Evolutionary conservation across 2,888 invertebrate genomes (phyloP).

Genomic region (Oeneis ivallda): DNA sequence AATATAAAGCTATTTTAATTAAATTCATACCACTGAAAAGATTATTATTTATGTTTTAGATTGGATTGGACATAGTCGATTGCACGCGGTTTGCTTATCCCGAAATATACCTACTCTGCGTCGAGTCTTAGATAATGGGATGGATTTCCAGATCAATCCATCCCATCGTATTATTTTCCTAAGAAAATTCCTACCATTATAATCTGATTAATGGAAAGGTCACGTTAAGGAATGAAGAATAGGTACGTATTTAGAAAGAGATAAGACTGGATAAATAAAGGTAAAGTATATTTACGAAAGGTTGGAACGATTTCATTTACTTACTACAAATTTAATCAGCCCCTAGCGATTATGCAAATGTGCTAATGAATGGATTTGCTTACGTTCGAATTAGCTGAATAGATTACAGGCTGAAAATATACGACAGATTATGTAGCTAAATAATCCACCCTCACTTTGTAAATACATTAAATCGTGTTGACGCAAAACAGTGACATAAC

Average conservation of each 20-base stretch:
- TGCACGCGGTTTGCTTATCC: background rate
- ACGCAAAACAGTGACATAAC: background rate
- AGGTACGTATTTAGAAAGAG: background rate
- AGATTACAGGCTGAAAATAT: conserved; percentile 49
- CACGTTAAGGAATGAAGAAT: background rate
- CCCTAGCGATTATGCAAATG: conserved; percentile 70
- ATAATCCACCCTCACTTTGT: conserved; percentile 26
- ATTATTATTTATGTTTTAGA: background rate
- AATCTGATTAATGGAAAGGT: background rate
- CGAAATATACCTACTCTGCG: too few relatives aligned
- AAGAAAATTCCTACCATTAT: too few relatives aligned
- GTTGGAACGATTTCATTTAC: conserved; percentile 45
- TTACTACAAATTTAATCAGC: conserved; percentile 68
- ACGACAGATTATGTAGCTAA: conserved; percentile 11
- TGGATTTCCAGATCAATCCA: too few relatives aligned
- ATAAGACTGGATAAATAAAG: conserved; percentile 4
- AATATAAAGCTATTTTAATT: background rate
- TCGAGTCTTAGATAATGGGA: too few relatives aligned
- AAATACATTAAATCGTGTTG: conserved; percentile 9
- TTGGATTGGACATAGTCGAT: background rate
- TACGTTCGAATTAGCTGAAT: conserved; percentile 58
- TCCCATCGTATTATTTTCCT: too few relatives aligned
- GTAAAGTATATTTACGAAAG: conserved; percentile 32
- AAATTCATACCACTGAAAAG: too few relatives aligned
- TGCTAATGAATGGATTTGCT: conserved; percentile 63